Evolutionary conservation across 92 coral and sea anemone species (phyloP), one percentile per base, ranked within the genome.

Genomic region (Phenganax stokvisi): DNA sequence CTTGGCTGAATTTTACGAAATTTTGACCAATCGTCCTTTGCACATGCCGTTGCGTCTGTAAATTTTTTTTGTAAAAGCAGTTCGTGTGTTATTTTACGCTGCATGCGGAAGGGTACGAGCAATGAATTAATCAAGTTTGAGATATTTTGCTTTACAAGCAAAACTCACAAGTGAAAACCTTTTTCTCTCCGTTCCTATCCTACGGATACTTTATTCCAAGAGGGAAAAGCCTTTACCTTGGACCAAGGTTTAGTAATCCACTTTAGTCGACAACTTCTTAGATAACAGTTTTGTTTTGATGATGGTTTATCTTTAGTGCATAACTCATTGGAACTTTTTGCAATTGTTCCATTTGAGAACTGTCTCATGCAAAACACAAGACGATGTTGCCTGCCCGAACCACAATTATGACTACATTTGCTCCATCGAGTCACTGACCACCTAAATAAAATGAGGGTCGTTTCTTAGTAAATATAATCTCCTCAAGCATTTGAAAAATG

Each of bases 261-360:
- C 58, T 90, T 86, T 62, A 93, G 62, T 71, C 78, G 86, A 74
- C 98, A 93, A 12, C 97, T 92, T 74, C 86, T 88, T 52, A 74
- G 77, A 54, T 89, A 89, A 61, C 98, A 93, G 66, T 91, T 91
- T 80, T 86, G 91, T 3, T 91, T 85, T 54, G 90, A 90, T 5
- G 98, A 93, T 9, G 98, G 98, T 73, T 91, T 91, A 83, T 93
- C 97, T 54, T 90, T 83, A 64, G 98, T 90, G 70, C 98, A 93
- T 63, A 86, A 53, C 3, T 62, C 71, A 16, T 82, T 56, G 30
- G 88, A 51, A 55, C 88, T 89, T 56, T 51, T 65, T 47, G 67
- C 80, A 1, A 56, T 68, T 56, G 90, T 84, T 37, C 98, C 94
- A 62, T 93, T 85, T 65, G 89, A 81, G 12, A 86, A 89, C 85